Percentiles rank a stretch among this genome's conserved stretches.
These are phyloP conservation scores for Lasioglossum marginatum DNA, from an alignment of 2,888 invertebrate genomes.

Conservation along the genomic window DNA sequence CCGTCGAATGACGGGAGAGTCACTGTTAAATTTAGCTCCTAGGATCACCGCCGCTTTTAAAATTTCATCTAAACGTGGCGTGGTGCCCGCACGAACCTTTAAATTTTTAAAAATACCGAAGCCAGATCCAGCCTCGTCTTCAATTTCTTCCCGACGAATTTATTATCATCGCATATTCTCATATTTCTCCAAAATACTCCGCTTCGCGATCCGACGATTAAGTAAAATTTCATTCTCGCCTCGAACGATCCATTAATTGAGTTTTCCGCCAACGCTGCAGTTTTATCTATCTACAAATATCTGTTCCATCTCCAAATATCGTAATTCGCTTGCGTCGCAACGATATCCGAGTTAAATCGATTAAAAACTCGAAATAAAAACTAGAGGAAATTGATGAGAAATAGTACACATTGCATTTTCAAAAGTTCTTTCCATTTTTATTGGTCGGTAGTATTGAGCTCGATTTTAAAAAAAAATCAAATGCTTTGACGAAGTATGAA, in stretches of 20 bases:
- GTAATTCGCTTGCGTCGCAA: neutral
- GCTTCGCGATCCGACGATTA: neutral
- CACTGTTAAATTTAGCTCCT: slow-evolving; percentile 1
- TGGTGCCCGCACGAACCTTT: too few relatives aligned
- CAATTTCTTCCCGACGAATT: neutral
- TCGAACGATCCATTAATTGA: neutral
- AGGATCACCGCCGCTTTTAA: neutral
- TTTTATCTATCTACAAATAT: neutral
- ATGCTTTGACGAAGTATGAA: neutral
- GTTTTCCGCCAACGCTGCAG: neutral
- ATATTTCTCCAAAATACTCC: neutral
- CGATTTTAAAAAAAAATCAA: neutral
- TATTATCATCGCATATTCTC: neutral
- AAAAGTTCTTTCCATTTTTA: neutral
- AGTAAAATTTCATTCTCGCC: neutral
- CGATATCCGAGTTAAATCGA: neutral
- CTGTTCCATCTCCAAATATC: neutral
- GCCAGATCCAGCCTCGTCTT: neutral
- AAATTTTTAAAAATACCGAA: neutral
- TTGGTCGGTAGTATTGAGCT: neutral
- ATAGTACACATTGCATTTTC: too few relatives aligned
- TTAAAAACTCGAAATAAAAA: neutral
- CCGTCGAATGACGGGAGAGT: neutral
- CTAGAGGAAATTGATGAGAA: neutral
- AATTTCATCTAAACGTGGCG: neutral